Evolutionary conservation across 2,888 invertebrate genomes (phyloP), one percentile per base, ranked within the genome.

Genomic region (Encarsia formosa): DNA sequence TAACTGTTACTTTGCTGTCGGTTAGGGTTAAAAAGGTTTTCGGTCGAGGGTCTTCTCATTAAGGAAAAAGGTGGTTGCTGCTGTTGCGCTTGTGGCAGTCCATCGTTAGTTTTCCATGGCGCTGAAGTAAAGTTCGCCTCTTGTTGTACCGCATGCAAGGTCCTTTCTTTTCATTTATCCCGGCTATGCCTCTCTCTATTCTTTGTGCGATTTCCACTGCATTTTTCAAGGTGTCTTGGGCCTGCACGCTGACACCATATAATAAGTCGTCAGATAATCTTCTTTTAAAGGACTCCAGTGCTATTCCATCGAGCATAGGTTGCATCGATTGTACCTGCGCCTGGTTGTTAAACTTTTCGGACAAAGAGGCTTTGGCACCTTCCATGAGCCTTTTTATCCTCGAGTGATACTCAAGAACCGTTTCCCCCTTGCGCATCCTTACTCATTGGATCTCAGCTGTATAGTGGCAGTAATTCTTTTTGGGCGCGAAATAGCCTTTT

Each of bases 401-500:
- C 4, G 8, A n/a, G 15, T n/a, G 23, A 23, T 39, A 39, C n/a
- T 39, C 13, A 5, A 22, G 20, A 13, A 39, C 23, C 4, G 22
- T 39, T n/a, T 39, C 39, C 9, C 19, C 15, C 23, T n/a, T 39
- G 3, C 22, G 11, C 39, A 22, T 20, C 5, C 23, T n/a, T 5
- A 16, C 6, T 20, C 23, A 13, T 22, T 39, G 39, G 5, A 39
- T 23, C 9, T 39, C 39, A 9, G 9, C 23, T 13, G n/a, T n/a
- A n/a, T 20, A 39, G 9, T 20, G 22, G 4, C 22, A 22, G 23
- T 39, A 39, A 39, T 4, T 22, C 23, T 20, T 22, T n/a, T 39
- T 39, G 5, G 39, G 24, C 4, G 39, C 22, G n/a, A 39, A 39
- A 39, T 39, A 39, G 20, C 23, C 39, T 23, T 39, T 39, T 5